Evolutionary conservation across 2,797 vertebrate genomes (phyloP).

Genomic region (Perdix hodgsoniae): DNA sequence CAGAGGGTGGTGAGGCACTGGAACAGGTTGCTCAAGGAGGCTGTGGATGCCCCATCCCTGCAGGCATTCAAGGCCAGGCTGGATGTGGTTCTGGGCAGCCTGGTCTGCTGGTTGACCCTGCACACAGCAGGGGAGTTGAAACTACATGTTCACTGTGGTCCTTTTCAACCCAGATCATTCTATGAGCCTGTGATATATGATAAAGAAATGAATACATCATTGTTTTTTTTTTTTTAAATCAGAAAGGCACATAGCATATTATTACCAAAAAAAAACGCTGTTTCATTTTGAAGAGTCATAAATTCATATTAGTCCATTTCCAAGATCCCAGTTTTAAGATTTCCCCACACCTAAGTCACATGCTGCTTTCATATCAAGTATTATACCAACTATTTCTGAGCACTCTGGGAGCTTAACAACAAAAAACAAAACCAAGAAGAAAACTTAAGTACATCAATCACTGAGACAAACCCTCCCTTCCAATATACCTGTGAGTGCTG

Average conservation of each 20-base stretch:
- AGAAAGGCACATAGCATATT: not conserved
- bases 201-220: not conserved
- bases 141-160: no score
- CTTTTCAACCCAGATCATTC: no score
- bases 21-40: no score
- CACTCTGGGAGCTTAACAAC: not conserved
- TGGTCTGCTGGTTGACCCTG: no score
- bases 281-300: not conserved
- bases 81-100: no score
- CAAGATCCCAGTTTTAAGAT: not conserved
- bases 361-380: not conserved
- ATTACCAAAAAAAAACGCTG: not conserved
- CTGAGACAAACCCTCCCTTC: not conserved
- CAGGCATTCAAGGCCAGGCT: no score
- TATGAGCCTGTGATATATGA: no score
- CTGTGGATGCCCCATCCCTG: no score
- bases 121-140: no score
- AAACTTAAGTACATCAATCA: not conserved
- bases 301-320: not conserved
- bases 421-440: not conserved
- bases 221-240: not conserved
- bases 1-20: no score
- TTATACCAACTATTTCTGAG: not conserved
- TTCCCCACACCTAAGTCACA: not conserved
- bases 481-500: not conserved